phyloP scores from a whole-genome alignment of 2,113 vertebrate genomes.

The Crotalus viridis region DNA sequence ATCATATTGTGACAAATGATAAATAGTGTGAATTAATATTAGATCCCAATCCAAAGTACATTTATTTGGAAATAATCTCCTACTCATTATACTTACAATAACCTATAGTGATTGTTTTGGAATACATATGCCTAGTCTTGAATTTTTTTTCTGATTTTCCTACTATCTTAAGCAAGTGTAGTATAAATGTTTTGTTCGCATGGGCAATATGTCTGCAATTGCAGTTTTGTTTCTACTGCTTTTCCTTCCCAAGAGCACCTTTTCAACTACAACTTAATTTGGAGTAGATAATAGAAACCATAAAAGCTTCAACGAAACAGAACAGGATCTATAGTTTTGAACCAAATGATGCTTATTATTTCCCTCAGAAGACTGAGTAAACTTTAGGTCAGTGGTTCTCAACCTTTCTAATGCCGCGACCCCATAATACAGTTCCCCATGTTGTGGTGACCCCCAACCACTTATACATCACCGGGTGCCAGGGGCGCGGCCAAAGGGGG shows the following conservation, averaged over 20 bases:
- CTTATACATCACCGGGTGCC: no score
- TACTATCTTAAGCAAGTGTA: neutral
- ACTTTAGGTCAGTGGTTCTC: neutral
- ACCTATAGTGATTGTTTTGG: neutral
- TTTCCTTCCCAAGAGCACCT: neutral
- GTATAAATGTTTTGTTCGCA: neutral
- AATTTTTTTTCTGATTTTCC: neutral
- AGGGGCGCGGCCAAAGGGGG: no score
- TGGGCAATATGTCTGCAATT: neutral
- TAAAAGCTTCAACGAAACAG: neutral
- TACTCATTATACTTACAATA: neutral
- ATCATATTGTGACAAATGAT: neutral
- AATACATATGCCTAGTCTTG: neutral
- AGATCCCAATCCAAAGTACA: no score
- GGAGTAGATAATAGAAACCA: neutral
- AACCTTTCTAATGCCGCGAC: no score
- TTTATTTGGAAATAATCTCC: neutral
- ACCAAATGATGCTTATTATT: neutral
- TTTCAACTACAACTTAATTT: neutral
- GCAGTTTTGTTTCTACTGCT: neutral
- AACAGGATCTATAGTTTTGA: neutral
- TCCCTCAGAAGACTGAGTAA: neutral
- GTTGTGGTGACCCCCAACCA: no score
- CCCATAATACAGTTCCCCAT: no score
- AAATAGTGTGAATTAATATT: neutral